Percentiles rank a stretch among this genome's conserved stretches.
Evolutionary conservation across 1,140 invertebrate species (phyloP).

Genomic region (Neelides sp.): DNA sequence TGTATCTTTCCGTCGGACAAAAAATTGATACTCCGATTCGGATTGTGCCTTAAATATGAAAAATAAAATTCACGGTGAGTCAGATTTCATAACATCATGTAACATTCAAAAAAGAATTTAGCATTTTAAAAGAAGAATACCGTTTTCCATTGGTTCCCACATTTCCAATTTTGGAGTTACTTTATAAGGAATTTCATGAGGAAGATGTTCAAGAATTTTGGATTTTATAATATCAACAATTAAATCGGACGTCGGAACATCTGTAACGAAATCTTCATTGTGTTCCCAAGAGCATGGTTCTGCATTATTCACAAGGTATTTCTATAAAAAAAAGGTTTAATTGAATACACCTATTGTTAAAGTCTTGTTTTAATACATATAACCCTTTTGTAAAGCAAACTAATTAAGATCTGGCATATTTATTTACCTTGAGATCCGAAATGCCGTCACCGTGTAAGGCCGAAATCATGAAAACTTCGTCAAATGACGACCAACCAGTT

Average conservation of each 20-base stretch:
- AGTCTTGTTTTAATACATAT: slow-evolving; percentile 4
- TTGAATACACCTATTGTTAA: slow-evolving; percentile 16
- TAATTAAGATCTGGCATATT: neutral
- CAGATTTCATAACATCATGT: too few relatives aligned
- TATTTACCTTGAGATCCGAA: slow-evolving; percentile 52
- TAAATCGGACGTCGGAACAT: slow-evolving; percentile 53
- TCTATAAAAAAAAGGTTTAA: slow-evolving; percentile 43
- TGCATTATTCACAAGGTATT: slow-evolving; percentile 54
- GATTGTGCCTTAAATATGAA: neutral
- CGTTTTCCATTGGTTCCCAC: slow-evolving; percentile 46
- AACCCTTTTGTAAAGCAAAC: neutral
- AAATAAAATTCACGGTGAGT: neutral
- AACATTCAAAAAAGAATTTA: too few relatives aligned
- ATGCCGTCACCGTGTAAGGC: slow-evolving; percentile 65
- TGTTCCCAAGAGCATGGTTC: slow-evolving; percentile 53
- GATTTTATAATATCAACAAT: slow-evolving; percentile 59
- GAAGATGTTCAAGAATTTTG: slow-evolving; percentile 61
- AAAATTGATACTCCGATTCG: slow-evolving; percentile 9
- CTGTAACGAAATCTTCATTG: slow-evolving; percentile 49
- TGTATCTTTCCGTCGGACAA: slow-evolving; percentile 7
- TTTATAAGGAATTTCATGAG: slow-evolving; percentile 69
- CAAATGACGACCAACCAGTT: slow-evolving; percentile 59
- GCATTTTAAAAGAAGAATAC: too few relatives aligned
- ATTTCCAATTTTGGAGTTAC: slow-evolving; percentile 52
- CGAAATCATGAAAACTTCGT: slow-evolving; percentile 77